Base-by-base conservation (phyloP, 2,888 invertebrate species). In the Zootermopsis nevadensis region DNA sequence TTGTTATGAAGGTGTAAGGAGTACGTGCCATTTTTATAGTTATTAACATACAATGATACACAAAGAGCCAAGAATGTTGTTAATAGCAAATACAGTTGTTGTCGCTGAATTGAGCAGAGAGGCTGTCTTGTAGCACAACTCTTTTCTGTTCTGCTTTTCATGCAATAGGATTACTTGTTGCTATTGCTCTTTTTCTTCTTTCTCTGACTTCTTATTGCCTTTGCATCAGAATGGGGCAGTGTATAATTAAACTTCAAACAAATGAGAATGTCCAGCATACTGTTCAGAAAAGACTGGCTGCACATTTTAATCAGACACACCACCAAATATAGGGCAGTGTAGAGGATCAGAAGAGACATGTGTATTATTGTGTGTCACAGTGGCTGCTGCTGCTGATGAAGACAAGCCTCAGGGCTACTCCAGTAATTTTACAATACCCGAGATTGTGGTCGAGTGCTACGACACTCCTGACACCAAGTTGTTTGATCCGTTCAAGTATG, bases 341-440 rank as follows among this genome's bases (percentile, higher is more conserved):
- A 30, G 31, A 48, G 53, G 66, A 79, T 66, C 35, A 27, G 79
- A 55, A 79, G 60, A 79, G 66, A 35, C 60, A 79, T 79, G 12
- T 60, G 24, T 79, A n/a, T 79, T 79, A 60, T 79, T 79, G 66
- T 79, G 38, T 79, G 79, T 79, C 79, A 38, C 79, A 79, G 79
- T 79, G 79, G 35, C 53, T 77, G 31, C 53, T 15, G 53, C 77
- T 48, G 77, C 33, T 60, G 55, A 12, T 15, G 79, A 35, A 79
- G 66, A 35, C n/a, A 79, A 19, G 66, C 33, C 66, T 66, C 4
- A 35, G 60, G 30, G 33, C 24, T 31, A 48, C 31, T 77, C 77
- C 19, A 55, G 77, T 77, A 66, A 24, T 79, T 60, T 66, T 27
- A 79, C 60, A 79, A 79, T 79, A 66, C 79, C 79, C 35, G 60